Base-by-base conservation (phyloP, 2,113 vertebrate genomes). In the Sinocyclocheilus grahami region DNA sequence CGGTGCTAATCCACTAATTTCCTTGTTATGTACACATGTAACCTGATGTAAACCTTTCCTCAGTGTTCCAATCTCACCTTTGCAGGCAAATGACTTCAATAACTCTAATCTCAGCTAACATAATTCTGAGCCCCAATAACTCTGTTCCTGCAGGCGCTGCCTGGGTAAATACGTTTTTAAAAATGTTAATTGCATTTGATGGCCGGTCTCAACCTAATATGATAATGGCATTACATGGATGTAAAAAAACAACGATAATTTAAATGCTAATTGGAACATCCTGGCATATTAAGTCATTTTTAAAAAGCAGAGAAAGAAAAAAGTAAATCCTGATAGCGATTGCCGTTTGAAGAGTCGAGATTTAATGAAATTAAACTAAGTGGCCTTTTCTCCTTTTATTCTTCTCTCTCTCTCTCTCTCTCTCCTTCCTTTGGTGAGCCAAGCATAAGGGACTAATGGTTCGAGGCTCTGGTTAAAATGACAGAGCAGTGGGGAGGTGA, bases 151-250 rank as follows among this genome's bases (percentile, higher is more conserved):
- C 89, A 89, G 94, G 93, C 92, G 91, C 94, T 94, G 92, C 92
- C 55, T 88, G 89, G 94, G 92, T 94, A 95, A 95, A 95, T 95
- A 94, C 87, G 89, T 94, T 94, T 92, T 86, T 94, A 91, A 93
- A 95, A 95, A 95, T 94, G 93, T 95, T 95, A 95, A 95, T 95
- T 95, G 94, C 93, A 92, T 96, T 94, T 93, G 95, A 94, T 95
- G 93, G 93, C 93, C 93, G 90, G 94, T 91, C 94, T 90, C 92
- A 91, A 93, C 91, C 92, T 95, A 95, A 95, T 94, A 93, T 91
- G 90, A 95, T 93, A 91, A 92, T 87, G 89, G 85, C 90, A 94
- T 93, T 94, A 94, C 90, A 91, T 92, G 92, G 90, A 91, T 93
- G 88, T 92, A 93, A 93, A 94, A 94, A 93, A 93, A 93, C 90